Evolutionary conservation across 2,113 vertebrate species (phyloP).

Genomic region (Carassius auratus): DNA sequence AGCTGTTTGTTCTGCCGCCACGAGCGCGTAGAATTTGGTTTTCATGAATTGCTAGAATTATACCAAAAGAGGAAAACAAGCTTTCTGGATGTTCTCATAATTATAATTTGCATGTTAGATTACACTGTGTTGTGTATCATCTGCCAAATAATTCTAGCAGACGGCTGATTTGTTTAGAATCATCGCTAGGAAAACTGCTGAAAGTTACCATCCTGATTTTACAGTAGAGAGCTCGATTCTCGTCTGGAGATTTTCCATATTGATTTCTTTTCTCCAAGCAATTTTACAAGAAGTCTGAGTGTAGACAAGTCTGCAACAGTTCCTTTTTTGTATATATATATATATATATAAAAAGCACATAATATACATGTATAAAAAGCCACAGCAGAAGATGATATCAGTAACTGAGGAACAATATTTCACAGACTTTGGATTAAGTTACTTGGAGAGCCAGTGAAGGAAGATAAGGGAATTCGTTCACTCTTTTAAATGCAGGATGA

Average conservation of each 20-base stretch:
- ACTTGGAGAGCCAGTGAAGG: slow-evolving; percentile 6
- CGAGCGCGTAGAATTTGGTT: not conserved
- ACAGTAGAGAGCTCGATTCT: not conserved
- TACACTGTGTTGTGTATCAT: not conserved
- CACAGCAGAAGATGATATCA: slow-evolving; percentile 49
- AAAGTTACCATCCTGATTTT: not conserved
- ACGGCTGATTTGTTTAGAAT: not conserved
- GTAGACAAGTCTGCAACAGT: slow-evolving; percentile 4
- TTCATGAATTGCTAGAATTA: not conserved
- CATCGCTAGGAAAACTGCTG: not conserved
- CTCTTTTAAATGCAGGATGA: slow-evolving; percentile 69
- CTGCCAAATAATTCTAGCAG: not conserved
- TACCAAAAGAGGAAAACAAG: not conserved
- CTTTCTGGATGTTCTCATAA: not conserved
- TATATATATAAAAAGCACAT: not conserved
- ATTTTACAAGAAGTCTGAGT: not conserved
- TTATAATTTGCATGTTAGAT: slow-evolving; percentile 2
- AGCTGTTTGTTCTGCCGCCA: not conserved
- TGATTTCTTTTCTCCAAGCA: not conserved
- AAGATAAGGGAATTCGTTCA: slow-evolving; percentile 66
- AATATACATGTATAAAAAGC: slow-evolving; percentile 11
- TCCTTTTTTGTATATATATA: not conserved
- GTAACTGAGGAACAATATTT: slow-evolving; percentile 54
- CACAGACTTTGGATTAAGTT: slow-evolving; percentile 49
- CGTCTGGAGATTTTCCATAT: not conserved